These are phyloP conservation scores for Pyrgus malvae DNA, from an alignment of 2,888 invertebrate genomes.

Conservation along the genomic window DNA sequence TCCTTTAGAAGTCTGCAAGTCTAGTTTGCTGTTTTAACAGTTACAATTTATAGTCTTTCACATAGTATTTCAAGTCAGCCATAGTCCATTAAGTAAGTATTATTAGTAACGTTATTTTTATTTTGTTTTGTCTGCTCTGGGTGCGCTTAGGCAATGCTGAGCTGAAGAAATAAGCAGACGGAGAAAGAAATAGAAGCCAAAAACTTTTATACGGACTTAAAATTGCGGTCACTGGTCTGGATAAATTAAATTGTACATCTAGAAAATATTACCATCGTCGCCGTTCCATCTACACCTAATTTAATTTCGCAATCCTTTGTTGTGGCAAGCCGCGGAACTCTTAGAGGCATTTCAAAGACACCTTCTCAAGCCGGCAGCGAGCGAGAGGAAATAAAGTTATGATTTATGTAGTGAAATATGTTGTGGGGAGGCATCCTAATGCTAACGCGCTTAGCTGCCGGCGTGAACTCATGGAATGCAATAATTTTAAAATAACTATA, in stretches of 20 bases:
- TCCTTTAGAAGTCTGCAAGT: too few species aligned
- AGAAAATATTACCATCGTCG: conserved; percentile 57
- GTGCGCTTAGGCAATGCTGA: too few species aligned
- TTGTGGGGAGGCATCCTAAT: conserved; percentile 45
- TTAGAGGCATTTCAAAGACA: conserved; percentile 77
- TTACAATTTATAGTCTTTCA: too few species aligned
- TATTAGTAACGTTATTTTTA: too few species aligned
- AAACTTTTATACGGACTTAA: too few species aligned
- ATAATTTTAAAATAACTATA: not conserved
- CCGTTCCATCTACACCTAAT: conserved; percentile 62
- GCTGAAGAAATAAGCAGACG: too few species aligned
- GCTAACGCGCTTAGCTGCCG: conserved; percentile 7
- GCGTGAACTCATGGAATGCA: not conserved
- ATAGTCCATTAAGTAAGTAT: too few species aligned
- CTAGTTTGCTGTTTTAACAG: too few species aligned
- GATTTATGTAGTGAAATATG: conserved; percentile 80
- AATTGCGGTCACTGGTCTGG: conserved; percentile 7
- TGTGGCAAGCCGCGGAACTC: conserved; percentile 64
- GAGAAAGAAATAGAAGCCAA: too few species aligned
- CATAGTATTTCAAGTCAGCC: too few species aligned
- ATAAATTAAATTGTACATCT: conserved; percentile 49
- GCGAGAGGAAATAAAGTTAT: conserved; percentile 80
- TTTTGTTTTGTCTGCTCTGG: too few species aligned
- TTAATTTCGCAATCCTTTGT: conserved; percentile 74
- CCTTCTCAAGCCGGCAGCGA: conserved; percentile 56